These are phyloP conservation scores for Sarcophaga carnaria DNA, from an alignment of 2,888 invertebrate species.

Conservation along the genomic window DNA sequence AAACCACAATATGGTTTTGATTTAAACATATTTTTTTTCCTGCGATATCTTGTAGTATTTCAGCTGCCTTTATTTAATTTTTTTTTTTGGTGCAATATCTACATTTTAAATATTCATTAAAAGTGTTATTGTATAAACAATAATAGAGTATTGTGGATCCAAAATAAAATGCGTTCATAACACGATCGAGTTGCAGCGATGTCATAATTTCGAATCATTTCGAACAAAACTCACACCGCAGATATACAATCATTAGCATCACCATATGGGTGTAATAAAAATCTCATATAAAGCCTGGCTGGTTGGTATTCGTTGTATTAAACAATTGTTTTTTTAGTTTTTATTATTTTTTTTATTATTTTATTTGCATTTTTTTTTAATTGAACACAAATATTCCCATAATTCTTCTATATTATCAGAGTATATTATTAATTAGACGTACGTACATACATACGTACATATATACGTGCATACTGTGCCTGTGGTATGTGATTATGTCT, in stretches of 20 bases:
- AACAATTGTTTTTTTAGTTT: slow-evolving; percentile 31
- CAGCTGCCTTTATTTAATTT: too few species aligned
- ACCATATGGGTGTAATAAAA: too few species aligned
- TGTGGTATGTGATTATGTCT: background rate
- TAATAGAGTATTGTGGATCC: slow-evolving; percentile 36
- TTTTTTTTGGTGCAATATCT: background rate
- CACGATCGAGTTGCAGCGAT: slow-evolving; percentile 56
- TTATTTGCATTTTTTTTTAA: slow-evolving; percentile 22
- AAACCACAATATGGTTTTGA: slow-evolving; percentile 60
- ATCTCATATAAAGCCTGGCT: too few species aligned
- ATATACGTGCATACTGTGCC: background rate
- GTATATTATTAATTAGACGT: background rate
- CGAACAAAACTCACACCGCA: slow-evolving; percentile 2
- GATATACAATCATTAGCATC: too few species aligned
- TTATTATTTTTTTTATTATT: too few species aligned
- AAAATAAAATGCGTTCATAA: slow-evolving; percentile 55
- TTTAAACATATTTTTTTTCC: slow-evolving; percentile 12
- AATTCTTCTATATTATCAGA: background rate
- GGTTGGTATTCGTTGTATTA: background rate
- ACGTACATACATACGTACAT: background rate
- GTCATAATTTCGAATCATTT: slow-evolving; percentile 57
- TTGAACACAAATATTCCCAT: slow-evolving; percentile 54
- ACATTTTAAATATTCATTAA: background rate
- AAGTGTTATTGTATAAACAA: background rate
- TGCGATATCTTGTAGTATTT: too few species aligned